Conservation (phyloP, 2,113 vertebrate genomes). For the Rhinichthys klamathensis region DNA sequence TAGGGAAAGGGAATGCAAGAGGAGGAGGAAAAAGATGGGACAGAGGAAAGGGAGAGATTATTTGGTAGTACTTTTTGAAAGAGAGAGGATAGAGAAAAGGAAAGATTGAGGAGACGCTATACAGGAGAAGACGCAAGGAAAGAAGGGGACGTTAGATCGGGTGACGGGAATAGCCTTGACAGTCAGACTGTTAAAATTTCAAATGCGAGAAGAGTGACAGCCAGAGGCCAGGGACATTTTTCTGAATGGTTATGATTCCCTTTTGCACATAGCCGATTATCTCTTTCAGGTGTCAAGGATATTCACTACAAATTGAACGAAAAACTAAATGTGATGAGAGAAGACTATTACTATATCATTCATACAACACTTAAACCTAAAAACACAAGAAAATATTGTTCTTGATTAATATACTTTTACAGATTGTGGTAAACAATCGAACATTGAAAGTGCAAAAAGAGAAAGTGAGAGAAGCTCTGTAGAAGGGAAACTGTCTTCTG, state of each 20-base stretch:
- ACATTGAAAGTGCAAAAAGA: background rate
- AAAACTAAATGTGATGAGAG: background rate
- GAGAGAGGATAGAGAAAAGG: slow-evolving; percentile 38
- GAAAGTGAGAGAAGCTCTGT: slow-evolving; percentile 1
- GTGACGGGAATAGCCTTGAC: background rate
- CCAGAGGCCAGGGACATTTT: background rate
- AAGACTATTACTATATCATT: background rate
- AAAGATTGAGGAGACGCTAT: slow-evolving; percentile 32
- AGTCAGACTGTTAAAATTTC: background rate
- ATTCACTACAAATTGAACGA: background rate
- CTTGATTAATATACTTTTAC: background rate
- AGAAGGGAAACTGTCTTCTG: background rate
- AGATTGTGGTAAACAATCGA: background rate
- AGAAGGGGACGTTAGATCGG: background rate
- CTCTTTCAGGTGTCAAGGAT: background rate
- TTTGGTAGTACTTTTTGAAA: slow-evolving; percentile 41
- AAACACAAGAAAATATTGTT: background rate
- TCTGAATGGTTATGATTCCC: background rate
- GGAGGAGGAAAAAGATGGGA: slow-evolving; percentile 77
- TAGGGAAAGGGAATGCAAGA: slow-evolving; percentile 52
- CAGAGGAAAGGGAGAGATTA: slow-evolving; percentile 52
- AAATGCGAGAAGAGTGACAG: background rate
- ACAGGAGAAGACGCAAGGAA: slow-evolving; percentile 14
- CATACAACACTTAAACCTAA: background rate
- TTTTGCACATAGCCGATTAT: background rate